Percentiles rank a stretch among this genome's conserved stretches.
Conservation (phyloP, 2,113 vertebrate species). For the Perca flavescens region DNA sequence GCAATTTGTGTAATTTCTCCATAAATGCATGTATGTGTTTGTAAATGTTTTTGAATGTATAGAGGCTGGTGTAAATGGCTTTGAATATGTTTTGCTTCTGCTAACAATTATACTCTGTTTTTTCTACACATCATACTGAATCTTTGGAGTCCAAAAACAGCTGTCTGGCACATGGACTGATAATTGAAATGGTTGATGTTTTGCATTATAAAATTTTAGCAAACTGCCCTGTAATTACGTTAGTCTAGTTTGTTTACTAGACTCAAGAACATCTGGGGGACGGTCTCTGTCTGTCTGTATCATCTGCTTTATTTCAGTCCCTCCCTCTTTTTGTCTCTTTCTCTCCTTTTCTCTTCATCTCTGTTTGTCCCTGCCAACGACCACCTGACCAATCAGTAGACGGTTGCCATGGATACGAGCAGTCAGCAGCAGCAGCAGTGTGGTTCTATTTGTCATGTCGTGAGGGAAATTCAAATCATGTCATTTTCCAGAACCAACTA, state of each 20-base stretch:
- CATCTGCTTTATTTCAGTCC: slow-evolving; percentile 33
- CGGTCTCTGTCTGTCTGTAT: not conserved
- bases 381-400: slow-evolving; percentile 73
- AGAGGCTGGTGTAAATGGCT: not conserved
- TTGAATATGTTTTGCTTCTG: not conserved
- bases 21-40: not conserved
- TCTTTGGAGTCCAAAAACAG: not conserved
- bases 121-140: not conserved
- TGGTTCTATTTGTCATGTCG: slow-evolving; percentile 59
- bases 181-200: not conserved
- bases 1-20: not conserved
- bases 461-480: slow-evolving; percentile 73
- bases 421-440: slow-evolving; percentile 65
- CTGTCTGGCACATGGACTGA: not conserved
- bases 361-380: slow-evolving; percentile 35
- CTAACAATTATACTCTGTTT: not conserved
- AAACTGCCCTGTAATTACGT: not conserved
- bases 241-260: not conserved
- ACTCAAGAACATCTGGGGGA: not conserved
- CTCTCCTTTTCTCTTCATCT: not conserved
- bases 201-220: slow-evolving; percentile 23
- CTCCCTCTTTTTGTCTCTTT: slow-evolving; percentile 19
- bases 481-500: slow-evolving; percentile 28
- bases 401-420: slow-evolving; percentile 77
- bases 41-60: not conserved